Base-by-base conservation (phyloP, 2,113 vertebrate genomes). In the Neotragus pygmaeus region DNA sequence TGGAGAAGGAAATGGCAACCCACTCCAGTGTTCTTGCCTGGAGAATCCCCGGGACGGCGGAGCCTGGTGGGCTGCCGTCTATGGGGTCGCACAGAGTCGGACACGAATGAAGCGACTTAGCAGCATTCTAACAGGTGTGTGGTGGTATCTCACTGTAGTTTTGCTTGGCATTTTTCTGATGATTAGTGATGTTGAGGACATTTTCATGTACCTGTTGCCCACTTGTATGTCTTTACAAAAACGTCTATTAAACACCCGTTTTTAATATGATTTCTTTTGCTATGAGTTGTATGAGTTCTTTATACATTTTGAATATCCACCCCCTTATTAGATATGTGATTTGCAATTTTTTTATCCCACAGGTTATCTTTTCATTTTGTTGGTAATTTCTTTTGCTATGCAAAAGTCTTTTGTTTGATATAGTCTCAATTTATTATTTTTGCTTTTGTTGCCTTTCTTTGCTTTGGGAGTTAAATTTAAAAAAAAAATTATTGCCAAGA, bases 1-100 rank as follows among this genome's bases (percentile, higher is more conserved):
- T 58, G 25, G 57, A 58, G 25, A 27, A 58, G 25, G 57, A 58
- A 58, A 27, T 58, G 57, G 57, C 57, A 58, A 27, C 25, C 25
- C 10, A 2, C 57, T 58, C 57, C 57, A 27, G 25, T 12, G 57
- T 58, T 58, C 57, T 58, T 58, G 57, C 25, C 57, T 27, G 25
- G 25, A 58, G 25, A 58, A 58, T 58, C 57, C 25, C 57, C 27
- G 57, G 57, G 57, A 27, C 10, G 5, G 57, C 0, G 2, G 25
- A 58, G 57, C 57, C 57, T 58, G 0, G 2, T 58, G 25, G 57
- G 23, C 4, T 58, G 57, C 57, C 1, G 0, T 58, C 4, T 58
- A 27, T 58, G 23, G 25, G 25, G 25, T 58, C 1, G 1, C 10
- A 58, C 23, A 27, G 57, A 58, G 57, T 27, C 1, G 0, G 25